Percentiles rank a stretch among this genome's conserved stretches.
These are phyloP conservation scores for Physocephala rufipes DNA, from an alignment of 2,888 invertebrate species.

Conservation along the genomic window DNA sequence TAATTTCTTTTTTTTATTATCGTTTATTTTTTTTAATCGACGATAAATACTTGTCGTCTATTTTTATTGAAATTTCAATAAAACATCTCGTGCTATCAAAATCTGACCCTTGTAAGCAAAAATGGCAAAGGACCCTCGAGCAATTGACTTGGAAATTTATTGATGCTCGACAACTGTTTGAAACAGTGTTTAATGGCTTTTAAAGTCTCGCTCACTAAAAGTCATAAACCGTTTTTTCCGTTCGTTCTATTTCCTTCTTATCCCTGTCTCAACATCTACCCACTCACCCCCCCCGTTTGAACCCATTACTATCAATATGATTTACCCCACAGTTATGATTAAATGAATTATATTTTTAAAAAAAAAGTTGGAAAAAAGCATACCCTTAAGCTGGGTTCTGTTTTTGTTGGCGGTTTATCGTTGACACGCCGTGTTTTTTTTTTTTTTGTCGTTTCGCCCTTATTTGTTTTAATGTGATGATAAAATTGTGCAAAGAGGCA, in stretches of 20 bases:
- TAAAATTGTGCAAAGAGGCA: neutral
- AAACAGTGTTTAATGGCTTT: constrained; percentile 5
- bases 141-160: neutral
- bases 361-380: neutral
- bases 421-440: neutral
- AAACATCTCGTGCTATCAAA: too few relatives aligned
- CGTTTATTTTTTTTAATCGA: too few relatives aligned
- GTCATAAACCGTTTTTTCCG: neutral
- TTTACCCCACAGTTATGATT: neutral
- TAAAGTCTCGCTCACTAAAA: neutral
- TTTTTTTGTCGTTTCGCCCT: neutral
- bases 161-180: neutral
- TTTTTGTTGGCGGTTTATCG: neutral
- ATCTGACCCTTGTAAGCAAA: too few relatives aligned
- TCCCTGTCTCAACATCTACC: too few relatives aligned
- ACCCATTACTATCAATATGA: neutral
- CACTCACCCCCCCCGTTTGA: neutral
- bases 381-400: neutral
- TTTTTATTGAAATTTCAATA: too few relatives aligned
- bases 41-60: too few relatives aligned
- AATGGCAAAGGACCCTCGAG: too few relatives aligned
- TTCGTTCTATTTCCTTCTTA: neutral
- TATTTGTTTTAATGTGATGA: neutral
- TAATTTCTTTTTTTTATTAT: too few relatives aligned
- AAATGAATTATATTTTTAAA: neutral